phyloP scores from a whole-genome alignment of 2,888 invertebrate species.

The Dasysyrphus tricinctus region DNA sequence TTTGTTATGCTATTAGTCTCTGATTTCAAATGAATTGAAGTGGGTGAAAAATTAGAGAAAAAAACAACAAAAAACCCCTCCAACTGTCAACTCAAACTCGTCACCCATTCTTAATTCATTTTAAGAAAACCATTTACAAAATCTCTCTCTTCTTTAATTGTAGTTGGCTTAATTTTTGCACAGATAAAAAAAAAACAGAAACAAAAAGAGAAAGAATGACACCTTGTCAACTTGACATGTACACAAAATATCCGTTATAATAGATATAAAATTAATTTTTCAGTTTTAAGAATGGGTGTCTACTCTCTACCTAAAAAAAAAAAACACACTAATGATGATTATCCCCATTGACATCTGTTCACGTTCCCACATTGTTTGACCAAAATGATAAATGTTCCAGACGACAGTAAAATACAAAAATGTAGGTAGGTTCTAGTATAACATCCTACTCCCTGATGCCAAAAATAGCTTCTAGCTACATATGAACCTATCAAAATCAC shows the following conservation, averaged over 20 bases:
- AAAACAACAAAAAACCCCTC: no score
- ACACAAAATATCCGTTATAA: background rate
- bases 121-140: background rate
- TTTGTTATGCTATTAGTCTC: no score
- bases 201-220: background rate
- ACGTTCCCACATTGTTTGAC: slow-evolving; percentile 42
- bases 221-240: slow-evolving; percentile 2
- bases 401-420: background rate
- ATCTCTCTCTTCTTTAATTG: background rate
- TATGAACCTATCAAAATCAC: background rate
- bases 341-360: slow-evolving; percentile 42
- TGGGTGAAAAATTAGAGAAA: no score
- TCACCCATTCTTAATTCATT: background rate
- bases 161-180: background rate
- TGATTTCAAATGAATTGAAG: no score
- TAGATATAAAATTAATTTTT: background rate
- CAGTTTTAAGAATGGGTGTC: background rate
- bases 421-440: background rate
- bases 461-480: background rate
- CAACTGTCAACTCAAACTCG: background rate
- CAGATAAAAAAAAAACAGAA: background rate
- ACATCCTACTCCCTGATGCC: slow-evolving; percentile 7
- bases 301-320: no score
- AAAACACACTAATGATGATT: slow-evolving; percentile 22
- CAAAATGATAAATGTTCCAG: slow-evolving; percentile 37